A percentile compares a stretch with the other conserved stretches of the same genome.
Evolutionary conservation across 2,888 invertebrate species (phyloP).

Genomic region (Esperia sulphurella): DNA sequence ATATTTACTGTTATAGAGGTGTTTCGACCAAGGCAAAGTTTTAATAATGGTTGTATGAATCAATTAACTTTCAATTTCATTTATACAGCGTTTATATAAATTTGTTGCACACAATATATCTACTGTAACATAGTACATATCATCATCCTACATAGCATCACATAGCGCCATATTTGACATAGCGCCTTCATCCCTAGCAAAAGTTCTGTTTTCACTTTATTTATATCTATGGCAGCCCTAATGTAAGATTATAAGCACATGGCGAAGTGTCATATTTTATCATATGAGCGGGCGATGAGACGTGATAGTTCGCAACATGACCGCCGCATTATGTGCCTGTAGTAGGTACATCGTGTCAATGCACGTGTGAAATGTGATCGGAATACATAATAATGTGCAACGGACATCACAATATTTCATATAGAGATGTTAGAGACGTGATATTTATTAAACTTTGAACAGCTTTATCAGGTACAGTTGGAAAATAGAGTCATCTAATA

Average conservation of each 20-base stretch:
- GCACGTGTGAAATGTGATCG: conserved; percentile 46
- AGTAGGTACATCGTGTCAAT: conserved; percentile 29
- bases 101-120: too few relatives aligned
- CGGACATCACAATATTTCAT: conserved; percentile 1
- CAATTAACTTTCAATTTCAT: too few relatives aligned
- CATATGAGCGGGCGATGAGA: conserved; percentile 23
- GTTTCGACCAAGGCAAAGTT: too few relatives aligned
- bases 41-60: too few relatives aligned
- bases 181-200: too few relatives aligned
- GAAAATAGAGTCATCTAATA: neutral
- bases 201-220: too few relatives aligned
- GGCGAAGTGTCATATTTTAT: conserved; percentile 19
- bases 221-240: neutral
- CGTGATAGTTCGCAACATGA: conserved; percentile 41
- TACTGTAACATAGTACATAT: too few relatives aligned
- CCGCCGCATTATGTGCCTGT: conserved; percentile 19
- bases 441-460: neutral
- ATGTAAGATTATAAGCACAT: neutral
- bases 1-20: too few relatives aligned
- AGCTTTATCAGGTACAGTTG: too few relatives aligned
- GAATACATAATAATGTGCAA: conserved; percentile 4
- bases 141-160: too few relatives aligned
- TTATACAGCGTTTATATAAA: too few relatives aligned
- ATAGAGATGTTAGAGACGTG: neutral
- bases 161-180: too few relatives aligned